A percentile compares a stretch with the other conserved stretches of the same genome.
phyloP scores from a whole-genome alignment of 2,797 vertebrate genomes.

The Xenopus petersii region DNA sequence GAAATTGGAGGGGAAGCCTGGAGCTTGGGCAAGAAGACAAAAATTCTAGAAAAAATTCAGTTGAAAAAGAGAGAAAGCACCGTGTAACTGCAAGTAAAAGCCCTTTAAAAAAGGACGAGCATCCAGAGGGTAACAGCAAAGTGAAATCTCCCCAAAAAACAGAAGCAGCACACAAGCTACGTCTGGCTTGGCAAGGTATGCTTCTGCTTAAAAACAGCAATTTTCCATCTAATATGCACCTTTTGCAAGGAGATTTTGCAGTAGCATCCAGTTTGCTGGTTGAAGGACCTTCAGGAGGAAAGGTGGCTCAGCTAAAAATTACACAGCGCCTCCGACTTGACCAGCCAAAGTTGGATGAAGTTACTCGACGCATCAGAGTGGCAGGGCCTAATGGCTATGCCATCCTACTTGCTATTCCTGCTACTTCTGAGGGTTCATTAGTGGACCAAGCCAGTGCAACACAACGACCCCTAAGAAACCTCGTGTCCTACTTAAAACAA shows the following conservation, averaged over 20 bases:
- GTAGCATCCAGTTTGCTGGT: conserved; percentile 89
- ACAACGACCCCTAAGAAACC: conserved; percentile 95
- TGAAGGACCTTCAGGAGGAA: conserved; percentile 82
- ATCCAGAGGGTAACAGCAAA: conserved; percentile 54
- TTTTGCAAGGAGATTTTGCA: conserved; percentile 88
- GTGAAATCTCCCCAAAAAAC: conserved; percentile 61
- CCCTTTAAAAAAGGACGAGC: conserved; percentile 66
- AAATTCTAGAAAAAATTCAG: conserved; percentile 74
- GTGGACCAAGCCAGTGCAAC: conserved; percentile 81
- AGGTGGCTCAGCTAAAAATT: conserved; percentile 94
- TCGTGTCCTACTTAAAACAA: conserved; percentile 99
- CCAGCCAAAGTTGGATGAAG: conserved; percentile 97
- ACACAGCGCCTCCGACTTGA: conserved; percentile 96
- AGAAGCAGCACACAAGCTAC: conserved; percentile 76
- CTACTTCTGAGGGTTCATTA: conserved; percentile 67
- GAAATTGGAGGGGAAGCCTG: conserved; percentile 79
- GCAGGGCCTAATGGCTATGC: conserved; percentile 92
- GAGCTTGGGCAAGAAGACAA: conserved; percentile 78
- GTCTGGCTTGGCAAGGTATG: conserved; percentile 95
- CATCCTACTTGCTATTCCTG: conserved; percentile 90
- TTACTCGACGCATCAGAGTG: conserved; percentile 95
- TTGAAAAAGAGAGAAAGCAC: conserved; percentile 69
- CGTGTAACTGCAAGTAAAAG: conserved; percentile 49
- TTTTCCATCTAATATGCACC: conserved; percentile 97
- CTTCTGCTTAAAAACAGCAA: conserved; percentile 97